Conservation (phyloP, 2,113 vertebrate species). For the Protobothrops mucrosquamatus region DNA sequence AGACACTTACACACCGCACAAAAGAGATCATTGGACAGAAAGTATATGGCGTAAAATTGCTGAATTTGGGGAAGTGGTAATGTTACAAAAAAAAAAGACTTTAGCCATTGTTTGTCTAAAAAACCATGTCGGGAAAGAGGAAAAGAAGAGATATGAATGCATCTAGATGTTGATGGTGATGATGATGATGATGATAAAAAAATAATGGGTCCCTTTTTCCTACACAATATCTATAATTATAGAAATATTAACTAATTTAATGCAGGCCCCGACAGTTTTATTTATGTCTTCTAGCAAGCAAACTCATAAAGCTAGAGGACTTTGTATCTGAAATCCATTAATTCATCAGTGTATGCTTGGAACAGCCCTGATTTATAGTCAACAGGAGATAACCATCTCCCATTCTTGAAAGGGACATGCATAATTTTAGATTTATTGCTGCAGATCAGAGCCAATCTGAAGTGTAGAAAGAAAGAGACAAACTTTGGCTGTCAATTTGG, state of each 20-base stretch:
- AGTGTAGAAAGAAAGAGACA: background rate
- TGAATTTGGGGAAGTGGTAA: conserved; percentile 38
- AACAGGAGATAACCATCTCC: conserved; percentile 30
- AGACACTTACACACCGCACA: conserved; percentile 14
- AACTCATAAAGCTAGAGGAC: conserved; percentile 29
- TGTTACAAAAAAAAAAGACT: background rate
- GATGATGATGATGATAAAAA: background rate
- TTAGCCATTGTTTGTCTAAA: conserved; percentile 30
- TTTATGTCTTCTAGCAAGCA: background rate
- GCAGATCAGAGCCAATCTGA: conserved; percentile 7
- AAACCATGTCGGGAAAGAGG: background rate
- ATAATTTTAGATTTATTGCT: conserved; percentile 31
- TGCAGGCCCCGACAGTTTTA: background rate
- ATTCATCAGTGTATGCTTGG: conserved; percentile 30
- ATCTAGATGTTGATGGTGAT: background rate
- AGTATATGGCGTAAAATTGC: conserved; percentile 34
- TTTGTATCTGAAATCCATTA: conserved; percentile 4
- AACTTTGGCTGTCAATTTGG: conserved; percentile 13
- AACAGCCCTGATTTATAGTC: conserved; percentile 23
- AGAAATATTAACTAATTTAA: conserved; percentile 41
- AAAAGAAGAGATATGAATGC: background rate
- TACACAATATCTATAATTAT: conserved; percentile 17
- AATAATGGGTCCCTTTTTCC: conserved; percentile 2
- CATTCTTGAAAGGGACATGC: conserved; percentile 32
- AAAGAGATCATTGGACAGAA: conserved; percentile 17